These are phyloP conservation scores for Mustelus asterias DNA, from an alignment of 2,113 vertebrate species.

Conservation along the genomic window DNA sequence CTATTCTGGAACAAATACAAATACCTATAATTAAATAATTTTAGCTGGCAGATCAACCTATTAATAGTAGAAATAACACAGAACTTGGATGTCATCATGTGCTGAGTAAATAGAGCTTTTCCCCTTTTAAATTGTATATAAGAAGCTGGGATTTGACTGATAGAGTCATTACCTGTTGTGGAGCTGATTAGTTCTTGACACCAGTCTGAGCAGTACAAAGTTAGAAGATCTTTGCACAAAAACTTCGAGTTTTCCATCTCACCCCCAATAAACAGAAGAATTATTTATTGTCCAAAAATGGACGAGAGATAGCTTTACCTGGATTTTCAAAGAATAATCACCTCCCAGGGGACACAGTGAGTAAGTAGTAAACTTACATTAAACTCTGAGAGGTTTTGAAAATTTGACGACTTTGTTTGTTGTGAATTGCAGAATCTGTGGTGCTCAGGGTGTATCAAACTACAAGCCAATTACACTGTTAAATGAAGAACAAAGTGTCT, in stretches of 20 bases:
- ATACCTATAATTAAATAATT: neutral
- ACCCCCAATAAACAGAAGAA: neutral
- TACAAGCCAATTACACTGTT: neutral
- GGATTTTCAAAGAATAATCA: neutral
- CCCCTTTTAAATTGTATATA: slow-evolving; percentile 30
- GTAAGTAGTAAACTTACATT: neutral
- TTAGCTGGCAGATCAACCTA: neutral
- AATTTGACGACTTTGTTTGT: neutral
- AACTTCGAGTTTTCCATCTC: neutral
- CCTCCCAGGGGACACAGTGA: neutral
- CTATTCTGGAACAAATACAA: neutral
- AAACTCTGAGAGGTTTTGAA: neutral
- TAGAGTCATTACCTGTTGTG: too few relatives aligned
- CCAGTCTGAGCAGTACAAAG: neutral
- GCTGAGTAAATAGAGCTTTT: neutral
- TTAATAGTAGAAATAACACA: neutral
- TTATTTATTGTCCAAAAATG: neutral
- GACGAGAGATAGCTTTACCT: neutral
- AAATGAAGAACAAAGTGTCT: neutral
- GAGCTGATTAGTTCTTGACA: neutral
- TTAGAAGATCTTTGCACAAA: too few relatives aligned
- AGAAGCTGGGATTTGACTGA: neutral
- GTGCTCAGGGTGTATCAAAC: neutral
- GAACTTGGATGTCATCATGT: slow-evolving; percentile 4
- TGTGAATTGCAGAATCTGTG: neutral